These are phyloP conservation scores for Solea solea DNA, from an alignment of 2,113 vertebrate genomes.

Conservation along the genomic window DNA sequence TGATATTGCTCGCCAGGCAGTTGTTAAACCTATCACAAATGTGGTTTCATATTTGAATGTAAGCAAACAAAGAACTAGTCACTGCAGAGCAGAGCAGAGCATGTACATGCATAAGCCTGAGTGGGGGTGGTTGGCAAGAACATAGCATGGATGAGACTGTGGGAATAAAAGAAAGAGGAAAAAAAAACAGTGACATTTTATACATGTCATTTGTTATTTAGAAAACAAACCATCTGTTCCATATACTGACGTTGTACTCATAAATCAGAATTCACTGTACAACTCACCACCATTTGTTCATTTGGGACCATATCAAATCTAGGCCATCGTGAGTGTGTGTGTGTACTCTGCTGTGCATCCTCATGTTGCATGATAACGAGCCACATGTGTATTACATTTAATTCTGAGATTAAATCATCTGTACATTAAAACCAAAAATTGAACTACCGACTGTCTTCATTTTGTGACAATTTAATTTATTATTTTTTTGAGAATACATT, in stretches of 20 bases:
- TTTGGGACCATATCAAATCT: conserved; percentile 10
- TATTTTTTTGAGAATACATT: background rate
- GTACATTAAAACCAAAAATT: conserved; percentile 5
- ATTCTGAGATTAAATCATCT: conserved; percentile 1
- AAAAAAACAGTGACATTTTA: background rate
- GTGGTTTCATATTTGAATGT: conserved; percentile 30
- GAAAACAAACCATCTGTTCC: background rate
- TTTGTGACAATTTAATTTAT: background rate
- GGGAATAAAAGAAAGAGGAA: conserved; percentile 16
- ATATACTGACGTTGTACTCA: background rate
- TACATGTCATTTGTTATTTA: background rate
- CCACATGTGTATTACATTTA: conserved; percentile 5
- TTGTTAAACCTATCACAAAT: background rate
- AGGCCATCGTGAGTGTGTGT: conserved; percentile 7
- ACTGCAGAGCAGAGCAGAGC: conserved; percentile 17
- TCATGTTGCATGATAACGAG: conserved; percentile 4
- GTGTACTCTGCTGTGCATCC: background rate
- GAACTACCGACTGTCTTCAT: background rate
- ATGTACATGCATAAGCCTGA: conserved; percentile 30
- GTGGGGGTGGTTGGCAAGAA: conserved; percentile 50
- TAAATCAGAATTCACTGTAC: too few relatives aligned
- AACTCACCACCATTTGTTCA: too few relatives aligned
- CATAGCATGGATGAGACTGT: conserved; percentile 44
- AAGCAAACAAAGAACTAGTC: conserved; percentile 17
- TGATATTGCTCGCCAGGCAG: too few relatives aligned